Evolutionary conservation across 2,888 invertebrate genomes (phyloP).

Genomic region (Tridacna gigas): DNA sequence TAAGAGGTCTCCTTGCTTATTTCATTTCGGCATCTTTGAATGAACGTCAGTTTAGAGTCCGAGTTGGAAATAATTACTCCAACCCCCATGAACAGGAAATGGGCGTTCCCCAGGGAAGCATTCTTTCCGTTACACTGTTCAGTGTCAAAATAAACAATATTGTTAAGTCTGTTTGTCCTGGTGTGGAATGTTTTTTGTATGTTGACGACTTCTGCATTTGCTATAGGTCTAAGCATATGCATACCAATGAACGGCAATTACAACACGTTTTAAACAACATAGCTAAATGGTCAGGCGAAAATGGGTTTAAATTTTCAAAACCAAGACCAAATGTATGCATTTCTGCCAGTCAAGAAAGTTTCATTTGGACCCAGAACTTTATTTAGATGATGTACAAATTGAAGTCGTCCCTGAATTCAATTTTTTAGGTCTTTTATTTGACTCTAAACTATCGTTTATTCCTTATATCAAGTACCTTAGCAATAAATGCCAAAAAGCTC

Average conservation of each 20-base stretch:
- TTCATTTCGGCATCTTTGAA: conserved; percentile 25
- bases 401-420: conserved; percentile 19
- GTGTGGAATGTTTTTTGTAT: conserved; percentile 26
- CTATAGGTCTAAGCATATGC: conserved; percentile 18
- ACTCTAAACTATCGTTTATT: conserved; percentile 45
- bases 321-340: conserved; percentile 50
- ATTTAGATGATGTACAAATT: background rate
- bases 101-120: conserved; percentile 32
- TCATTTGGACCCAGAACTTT: conserved; percentile 37
- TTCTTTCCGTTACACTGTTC: conserved; percentile 27
- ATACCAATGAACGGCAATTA: conserved; percentile 32
- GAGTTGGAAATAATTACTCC: conserved; percentile 24
- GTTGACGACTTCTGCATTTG: conserved; percentile 33
- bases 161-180: conserved; percentile 8
- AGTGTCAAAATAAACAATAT: conserved; percentile 32
- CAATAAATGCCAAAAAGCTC: conserved; percentile 33
- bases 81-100: conserved; percentile 19
- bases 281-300: conserved; percentile 24
- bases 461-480: conserved; percentile 42
- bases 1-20: conserved; percentile 15
- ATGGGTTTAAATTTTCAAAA: conserved; percentile 50
- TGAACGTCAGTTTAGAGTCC: conserved; percentile 24
- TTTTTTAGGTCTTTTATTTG: conserved; percentile 54
- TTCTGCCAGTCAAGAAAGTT: conserved; percentile 30
- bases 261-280: conserved; percentile 10